Evolutionary conservation across 2,113 vertebrate genomes (phyloP).

Genomic region (Colistium nudipinnis): DNA sequence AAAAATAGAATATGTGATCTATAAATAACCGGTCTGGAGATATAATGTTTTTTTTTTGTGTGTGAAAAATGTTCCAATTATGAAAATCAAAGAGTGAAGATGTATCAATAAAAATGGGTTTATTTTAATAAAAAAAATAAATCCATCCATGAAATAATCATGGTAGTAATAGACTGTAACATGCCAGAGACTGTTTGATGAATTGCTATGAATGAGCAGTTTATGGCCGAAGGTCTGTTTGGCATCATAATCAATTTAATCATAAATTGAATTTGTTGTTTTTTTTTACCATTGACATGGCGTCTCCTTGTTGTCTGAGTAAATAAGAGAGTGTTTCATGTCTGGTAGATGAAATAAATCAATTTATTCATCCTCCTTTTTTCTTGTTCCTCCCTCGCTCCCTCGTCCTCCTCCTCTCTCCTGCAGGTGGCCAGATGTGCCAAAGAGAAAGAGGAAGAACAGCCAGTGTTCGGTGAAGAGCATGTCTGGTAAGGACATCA

Average conservation of each 20-base stretch:
- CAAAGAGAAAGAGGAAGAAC: constrained; percentile 93
- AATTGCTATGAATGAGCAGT: too few relatives aligned
- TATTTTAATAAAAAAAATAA: too few relatives aligned
- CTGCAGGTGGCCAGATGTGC: constrained; percentile 89
- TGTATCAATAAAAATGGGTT: too few relatives aligned
- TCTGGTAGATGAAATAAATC: neutral
- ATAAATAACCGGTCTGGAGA: too few relatives aligned
- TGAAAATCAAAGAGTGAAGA: too few relatives aligned
- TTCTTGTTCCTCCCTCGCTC: neutral
- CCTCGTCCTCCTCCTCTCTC: neutral
- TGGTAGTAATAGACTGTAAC: too few relatives aligned
- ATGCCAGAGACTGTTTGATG: too few relatives aligned
- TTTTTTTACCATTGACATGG: neutral
- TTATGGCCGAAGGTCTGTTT: too few relatives aligned
- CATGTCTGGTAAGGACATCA: constrained; percentile 87
- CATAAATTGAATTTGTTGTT: neutral
- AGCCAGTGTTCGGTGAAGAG: constrained; percentile 94
- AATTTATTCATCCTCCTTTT: neutral
- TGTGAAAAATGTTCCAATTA: too few relatives aligned
- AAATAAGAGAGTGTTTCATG: neutral
- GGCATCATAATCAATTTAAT: neutral
- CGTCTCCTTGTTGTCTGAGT: neutral
- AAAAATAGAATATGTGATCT: too few relatives aligned
- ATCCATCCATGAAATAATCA: too few relatives aligned
- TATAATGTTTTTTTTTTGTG: too few relatives aligned